Percentiles rank a stretch among this genome's conserved stretches.
phyloP scores from a whole-genome alignment of 2,113 vertebrate species.

The Pithys albifrons region DNA sequence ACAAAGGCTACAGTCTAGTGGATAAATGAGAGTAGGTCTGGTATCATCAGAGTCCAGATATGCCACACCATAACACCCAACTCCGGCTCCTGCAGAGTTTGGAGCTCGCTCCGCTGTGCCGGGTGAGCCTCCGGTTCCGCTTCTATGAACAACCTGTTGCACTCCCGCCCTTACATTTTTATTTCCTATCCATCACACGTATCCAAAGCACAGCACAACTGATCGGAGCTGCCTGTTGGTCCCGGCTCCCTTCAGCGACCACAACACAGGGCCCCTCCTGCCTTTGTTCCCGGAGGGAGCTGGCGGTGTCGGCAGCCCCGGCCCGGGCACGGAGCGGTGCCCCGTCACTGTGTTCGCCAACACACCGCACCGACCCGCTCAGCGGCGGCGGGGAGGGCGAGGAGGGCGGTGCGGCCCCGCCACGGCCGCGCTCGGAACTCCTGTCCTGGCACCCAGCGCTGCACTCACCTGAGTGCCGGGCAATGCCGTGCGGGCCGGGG shows the following conservation, averaged over 20 bases:
- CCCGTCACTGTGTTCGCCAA: neutral
- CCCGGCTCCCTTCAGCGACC: neutral
- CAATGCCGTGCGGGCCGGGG: neutral
- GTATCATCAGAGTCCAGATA: neutral
- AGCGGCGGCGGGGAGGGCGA: neutral
- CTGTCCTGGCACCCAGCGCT: no score
- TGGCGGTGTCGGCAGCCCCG: neutral
- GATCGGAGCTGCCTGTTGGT: rapidly evolving
- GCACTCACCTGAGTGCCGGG: neutral
- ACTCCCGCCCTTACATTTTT: no score
- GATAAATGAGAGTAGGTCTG: neutral
- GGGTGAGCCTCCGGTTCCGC: neutral
- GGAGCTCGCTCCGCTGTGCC: rapidly evolving
- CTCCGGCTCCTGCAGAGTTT: neutral
- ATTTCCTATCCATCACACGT: neutral
- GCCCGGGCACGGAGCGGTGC: neutral
- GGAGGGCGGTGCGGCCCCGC: neutral
- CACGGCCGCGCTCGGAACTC: neutral
- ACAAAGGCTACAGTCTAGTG: neutral
- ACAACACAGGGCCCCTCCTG: rapidly evolving
- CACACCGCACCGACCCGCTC: neutral
- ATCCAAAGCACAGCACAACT: rapidly evolving
- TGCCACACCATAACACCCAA: neutral
- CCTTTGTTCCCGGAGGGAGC: neutral
- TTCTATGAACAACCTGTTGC: neutral